These are phyloP conservation scores for Crotalus helleri DNA, from an alignment of 2,113 vertebrate genomes.

Conservation along the genomic window DNA sequence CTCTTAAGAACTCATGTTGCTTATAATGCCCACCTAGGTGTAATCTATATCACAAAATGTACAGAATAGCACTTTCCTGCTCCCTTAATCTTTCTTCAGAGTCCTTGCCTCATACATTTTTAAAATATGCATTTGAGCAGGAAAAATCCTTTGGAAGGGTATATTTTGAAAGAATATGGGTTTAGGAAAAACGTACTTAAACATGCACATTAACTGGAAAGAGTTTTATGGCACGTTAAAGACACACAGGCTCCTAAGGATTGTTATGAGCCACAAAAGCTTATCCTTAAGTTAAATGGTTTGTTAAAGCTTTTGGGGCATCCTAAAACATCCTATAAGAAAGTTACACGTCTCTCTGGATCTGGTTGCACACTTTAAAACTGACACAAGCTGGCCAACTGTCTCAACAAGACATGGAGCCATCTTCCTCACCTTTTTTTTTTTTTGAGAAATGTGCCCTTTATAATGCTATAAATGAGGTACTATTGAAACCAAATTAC, in stretches of 20 bases:
- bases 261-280: neutral
- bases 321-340: neutral
- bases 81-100: neutral
- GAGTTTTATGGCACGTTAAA: neutral
- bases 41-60: neutral
- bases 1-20: neutral
- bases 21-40: neutral
- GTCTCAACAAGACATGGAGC: neutral
- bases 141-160: neutral
- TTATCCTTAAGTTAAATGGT: neutral
- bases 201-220: neutral
- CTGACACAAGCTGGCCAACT: neutral
- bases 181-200: neutral
- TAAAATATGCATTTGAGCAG: neutral
- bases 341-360: neutral
- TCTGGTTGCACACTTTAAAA: neutral
- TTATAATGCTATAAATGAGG: slow-evolving; percentile 41
- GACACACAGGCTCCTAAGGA: neutral
- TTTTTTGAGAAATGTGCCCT: slow-evolving; percentile 38
- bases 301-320: neutral
- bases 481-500: slow-evolving; percentile 31
- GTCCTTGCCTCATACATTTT: neutral
- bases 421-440: neutral
- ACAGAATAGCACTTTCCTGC: neutral
- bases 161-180: neutral